phyloP scores from a whole-genome alignment of 2,113 vertebrate species.

The Vicugna pacos region DNA sequence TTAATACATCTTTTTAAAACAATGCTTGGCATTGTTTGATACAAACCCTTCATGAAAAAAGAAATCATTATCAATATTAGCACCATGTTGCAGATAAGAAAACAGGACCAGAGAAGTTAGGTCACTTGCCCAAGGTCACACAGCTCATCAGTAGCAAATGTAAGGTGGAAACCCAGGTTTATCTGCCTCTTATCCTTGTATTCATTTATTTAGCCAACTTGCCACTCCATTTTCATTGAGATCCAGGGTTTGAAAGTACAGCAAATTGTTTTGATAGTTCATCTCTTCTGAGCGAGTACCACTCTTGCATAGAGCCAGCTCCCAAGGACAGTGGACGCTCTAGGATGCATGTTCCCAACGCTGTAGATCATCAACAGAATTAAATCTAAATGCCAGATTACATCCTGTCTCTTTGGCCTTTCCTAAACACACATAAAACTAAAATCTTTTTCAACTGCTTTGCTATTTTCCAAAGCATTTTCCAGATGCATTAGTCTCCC shows the following conservation, averaged over 20 bases:
- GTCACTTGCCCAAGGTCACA: neutral
- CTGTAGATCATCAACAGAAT: constrained; percentile 34
- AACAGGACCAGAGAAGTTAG: neutral
- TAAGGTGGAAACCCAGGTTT: neutral
- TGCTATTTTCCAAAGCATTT: constrained; percentile 53
- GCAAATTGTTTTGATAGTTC: neutral
- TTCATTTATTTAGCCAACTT: neutral
- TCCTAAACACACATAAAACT: constrained; percentile 51
- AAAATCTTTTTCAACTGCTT: constrained; percentile 7
- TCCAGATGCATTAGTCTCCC: constrained; percentile 12
- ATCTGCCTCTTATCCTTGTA: neutral
- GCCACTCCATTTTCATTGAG: neutral
- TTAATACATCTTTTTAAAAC: neutral
- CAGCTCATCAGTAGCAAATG: neutral
- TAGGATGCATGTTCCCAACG: neutral
- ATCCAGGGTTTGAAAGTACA: neutral
- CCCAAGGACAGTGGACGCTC: neutral
- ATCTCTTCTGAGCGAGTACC: neutral
- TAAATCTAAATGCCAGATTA: constrained; percentile 59
- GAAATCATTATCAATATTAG: neutral
- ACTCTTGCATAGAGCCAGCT: neutral
- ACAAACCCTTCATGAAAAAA: neutral
- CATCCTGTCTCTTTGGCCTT: constrained; percentile 49
- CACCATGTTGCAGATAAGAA: constrained; percentile 11
- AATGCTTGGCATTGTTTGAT: neutral